Evolutionary conservation across 2,888 invertebrate species (phyloP), one percentile per base, ranked within the genome.

Genomic region (Dasysyrphus albostriatus): DNA sequence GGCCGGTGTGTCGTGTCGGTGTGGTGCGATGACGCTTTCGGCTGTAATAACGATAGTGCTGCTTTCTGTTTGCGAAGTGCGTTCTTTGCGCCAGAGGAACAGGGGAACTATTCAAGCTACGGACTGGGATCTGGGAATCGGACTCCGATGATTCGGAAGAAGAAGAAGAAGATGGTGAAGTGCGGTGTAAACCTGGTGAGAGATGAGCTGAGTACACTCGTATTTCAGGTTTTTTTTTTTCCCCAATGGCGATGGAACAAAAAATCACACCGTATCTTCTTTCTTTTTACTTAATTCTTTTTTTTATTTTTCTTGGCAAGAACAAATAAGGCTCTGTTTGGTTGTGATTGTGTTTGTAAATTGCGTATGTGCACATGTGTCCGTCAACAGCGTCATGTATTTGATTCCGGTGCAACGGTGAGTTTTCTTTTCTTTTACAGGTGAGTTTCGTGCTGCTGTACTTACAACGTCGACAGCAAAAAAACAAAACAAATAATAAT

Each of bases 61-160:
- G 82, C 87, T 83, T 83, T 87, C 83, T 75, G 87, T 75, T 87
- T 83, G 83, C 87, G 32, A 83, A 87, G 87, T 83, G 78, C 83
- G 87, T 87, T 87, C 82, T 81, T 82, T 65, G 63, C 73, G 61
- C 56, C 61, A 73, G 44, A 49, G 32, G 44, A 49, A 32, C 42
- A 29, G 42, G 39, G 44, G 44, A 44, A 32, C 1, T 16, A 14
- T 10, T 37, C n/a, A 42, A 54, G 24, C 54, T 39, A 39, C n/a
- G 14, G 24, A 54, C n/a, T 19, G 14, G 39, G 14, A 39, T 7
- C 24, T 19, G 34, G 19, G 24, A 24, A 24, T 24, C 2, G 24
- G 24, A 24, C 24, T 24, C 24, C 1, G 24, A 24, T 24, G 24
- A 29, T 29, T 54, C 54, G 54, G 54, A 69, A 54, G 42, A 80